These are phyloP conservation scores for Balearica regulorum DNA, from an alignment of 2,797 vertebrate species.

Conservation along the genomic window DNA sequence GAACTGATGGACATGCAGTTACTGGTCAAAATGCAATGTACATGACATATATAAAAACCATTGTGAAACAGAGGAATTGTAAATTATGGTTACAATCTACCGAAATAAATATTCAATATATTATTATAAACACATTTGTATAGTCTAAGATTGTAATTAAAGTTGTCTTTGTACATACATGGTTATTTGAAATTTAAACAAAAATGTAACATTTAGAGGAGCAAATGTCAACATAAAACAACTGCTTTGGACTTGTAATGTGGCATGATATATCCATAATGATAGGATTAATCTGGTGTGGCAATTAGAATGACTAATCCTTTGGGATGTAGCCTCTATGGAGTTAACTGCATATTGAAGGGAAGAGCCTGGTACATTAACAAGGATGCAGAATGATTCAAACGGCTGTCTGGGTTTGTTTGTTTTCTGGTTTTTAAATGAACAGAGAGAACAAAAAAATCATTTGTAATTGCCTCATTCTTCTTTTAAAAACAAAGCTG, in stretches of 20 bases:
- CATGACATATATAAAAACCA: slow-evolving; percentile 88
- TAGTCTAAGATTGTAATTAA: slow-evolving; percentile 78
- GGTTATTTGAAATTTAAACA: slow-evolving; percentile 75
- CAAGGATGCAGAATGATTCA: slow-evolving; percentile 57
- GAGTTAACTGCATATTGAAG: slow-evolving; percentile 67
- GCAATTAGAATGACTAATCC: slow-evolving; percentile 67
- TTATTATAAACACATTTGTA: slow-evolving; percentile 91
- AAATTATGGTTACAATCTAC: slow-evolving; percentile 88
- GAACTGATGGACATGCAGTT: slow-evolving; percentile 84
- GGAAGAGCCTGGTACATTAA: slow-evolving; percentile 67
- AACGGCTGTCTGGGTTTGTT: slow-evolving; percentile 62
- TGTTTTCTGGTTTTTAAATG: slow-evolving; percentile 71
- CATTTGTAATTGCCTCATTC: slow-evolving; percentile 67
- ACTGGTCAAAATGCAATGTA: slow-evolving; percentile 86
- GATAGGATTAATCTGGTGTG: slow-evolving; percentile 54
- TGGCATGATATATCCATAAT: slow-evolving; percentile 64
- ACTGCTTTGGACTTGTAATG: slow-evolving; percentile 68
- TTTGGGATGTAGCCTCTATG: slow-evolving; percentile 64
- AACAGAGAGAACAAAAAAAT: slow-evolving; percentile 80
- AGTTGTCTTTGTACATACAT: slow-evolving; percentile 79
- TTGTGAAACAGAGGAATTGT: slow-evolving; percentile 85
- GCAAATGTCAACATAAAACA: slow-evolving; percentile 72
- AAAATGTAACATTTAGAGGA: slow-evolving; percentile 76
- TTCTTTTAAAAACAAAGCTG: slow-evolving; percentile 83
- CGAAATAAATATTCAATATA: slow-evolving; percentile 80